phyloP scores from a whole-genome alignment of 2,113 vertebrate species.

The Ramphastos sulfuratus region DNA sequence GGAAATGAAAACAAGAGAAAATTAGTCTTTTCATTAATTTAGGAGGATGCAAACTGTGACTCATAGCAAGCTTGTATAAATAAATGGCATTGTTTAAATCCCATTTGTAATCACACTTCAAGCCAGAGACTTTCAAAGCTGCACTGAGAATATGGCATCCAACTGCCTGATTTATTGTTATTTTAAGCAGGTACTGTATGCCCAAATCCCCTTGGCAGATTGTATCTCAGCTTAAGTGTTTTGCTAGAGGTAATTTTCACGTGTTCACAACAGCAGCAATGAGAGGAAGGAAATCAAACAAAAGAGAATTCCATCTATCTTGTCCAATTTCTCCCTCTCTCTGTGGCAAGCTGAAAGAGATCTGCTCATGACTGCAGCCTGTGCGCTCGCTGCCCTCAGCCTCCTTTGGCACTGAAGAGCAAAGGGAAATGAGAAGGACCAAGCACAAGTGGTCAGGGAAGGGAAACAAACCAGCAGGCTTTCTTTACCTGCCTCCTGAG shows the following conservation, averaged over 20 bases:
- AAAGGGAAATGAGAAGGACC: not conserved
- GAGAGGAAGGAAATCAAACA: conserved; percentile 54
- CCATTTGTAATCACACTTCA: conserved; percentile 46
- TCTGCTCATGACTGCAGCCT: not conserved
- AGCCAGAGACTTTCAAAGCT: conserved; percentile 38
- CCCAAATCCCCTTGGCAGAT: conserved; percentile 55
- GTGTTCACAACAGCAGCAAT: conserved; percentile 35
- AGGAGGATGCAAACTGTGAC: not conserved
- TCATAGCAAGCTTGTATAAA: conserved; percentile 3
- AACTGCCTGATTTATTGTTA: conserved; percentile 54
- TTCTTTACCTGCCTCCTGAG: not conserved
- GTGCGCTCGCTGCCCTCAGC: not conserved
- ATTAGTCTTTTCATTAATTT: conserved; percentile 39
- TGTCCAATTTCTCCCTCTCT: conserved; percentile 9
- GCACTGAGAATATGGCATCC: not conserved
- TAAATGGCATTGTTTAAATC: conserved; percentile 43
- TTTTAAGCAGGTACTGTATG: conserved; percentile 55
- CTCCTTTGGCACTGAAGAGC: not conserved
- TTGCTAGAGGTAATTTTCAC: conserved; percentile 49
- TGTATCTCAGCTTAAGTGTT: conserved; percentile 49
- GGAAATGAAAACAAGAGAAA: conserved; percentile 32
- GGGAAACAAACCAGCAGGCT: not conserved
- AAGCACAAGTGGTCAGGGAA: not conserved
- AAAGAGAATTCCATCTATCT: conserved; percentile 23
- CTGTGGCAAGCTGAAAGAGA: not conserved